Evolutionary conservation across 2,113 vertebrate species (phyloP).

Genomic region (Phaetusa simplex): DNA sequence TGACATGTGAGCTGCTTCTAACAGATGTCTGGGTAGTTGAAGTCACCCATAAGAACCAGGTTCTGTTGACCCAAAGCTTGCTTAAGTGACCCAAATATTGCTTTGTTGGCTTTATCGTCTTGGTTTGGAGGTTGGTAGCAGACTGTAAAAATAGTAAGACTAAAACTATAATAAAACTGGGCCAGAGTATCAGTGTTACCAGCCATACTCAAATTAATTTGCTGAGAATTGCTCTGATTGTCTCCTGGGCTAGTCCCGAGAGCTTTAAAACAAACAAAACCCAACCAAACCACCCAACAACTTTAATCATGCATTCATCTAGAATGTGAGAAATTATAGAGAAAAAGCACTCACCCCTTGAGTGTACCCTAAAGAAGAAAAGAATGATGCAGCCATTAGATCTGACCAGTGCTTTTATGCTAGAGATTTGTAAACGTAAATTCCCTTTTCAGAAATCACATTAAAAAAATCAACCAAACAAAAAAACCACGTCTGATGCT

Average conservation of each 20-base stretch:
- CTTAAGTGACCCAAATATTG: neutral
- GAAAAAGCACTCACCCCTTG: neutral
- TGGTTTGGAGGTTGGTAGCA: neutral
- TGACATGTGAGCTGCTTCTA: neutral
- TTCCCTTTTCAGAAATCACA: constrained; percentile 5
- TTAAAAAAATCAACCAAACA: neutral
- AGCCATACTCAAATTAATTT: neutral
- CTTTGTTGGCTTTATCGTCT: neutral
- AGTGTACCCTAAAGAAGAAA: neutral
- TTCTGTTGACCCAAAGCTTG: neutral
- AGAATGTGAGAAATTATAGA: neutral
- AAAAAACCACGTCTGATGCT: neutral
- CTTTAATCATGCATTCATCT: neutral
- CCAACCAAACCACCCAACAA: neutral
- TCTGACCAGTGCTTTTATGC: constrained; percentile 17
- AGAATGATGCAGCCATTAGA: neutral
- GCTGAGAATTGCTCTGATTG: neutral
- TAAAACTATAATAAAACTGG: neutral
- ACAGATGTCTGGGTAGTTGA: neutral
- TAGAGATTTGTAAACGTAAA: neutral
- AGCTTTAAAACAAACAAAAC: neutral
- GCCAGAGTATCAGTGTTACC: neutral
- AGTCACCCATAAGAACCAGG: neutral
- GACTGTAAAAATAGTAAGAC: neutral
- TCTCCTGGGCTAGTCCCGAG: neutral